Conservation (phyloP, 53 echinoderm and acorn worm genomes). For the Mesocentrotus franciscanus region DNA sequence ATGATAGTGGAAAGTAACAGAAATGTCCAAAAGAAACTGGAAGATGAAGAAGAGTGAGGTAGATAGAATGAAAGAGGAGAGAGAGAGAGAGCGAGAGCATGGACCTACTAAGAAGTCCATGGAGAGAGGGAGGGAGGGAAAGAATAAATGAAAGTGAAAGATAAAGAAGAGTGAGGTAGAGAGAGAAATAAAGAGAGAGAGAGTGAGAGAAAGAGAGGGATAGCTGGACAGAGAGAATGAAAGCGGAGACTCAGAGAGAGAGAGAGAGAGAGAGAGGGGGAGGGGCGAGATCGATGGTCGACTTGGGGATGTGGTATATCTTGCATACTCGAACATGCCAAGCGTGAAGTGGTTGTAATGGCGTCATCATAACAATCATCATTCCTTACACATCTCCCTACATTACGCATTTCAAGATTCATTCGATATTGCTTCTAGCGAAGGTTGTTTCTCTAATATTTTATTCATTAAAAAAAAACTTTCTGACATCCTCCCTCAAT, state of each 20-base stretch:
- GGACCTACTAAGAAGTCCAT: no score
- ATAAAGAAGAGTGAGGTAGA: background rate
- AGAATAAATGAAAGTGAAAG: background rate
- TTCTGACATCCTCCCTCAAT: background rate
- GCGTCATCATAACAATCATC: slow-evolving; percentile 20
- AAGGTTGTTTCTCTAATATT: no score
- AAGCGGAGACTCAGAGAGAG: no score
- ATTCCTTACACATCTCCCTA: no score
- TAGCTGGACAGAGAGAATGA: background rate
- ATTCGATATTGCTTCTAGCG: no score
- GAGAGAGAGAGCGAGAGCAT: no score
- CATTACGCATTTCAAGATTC: background rate
- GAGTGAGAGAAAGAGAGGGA: background rate
- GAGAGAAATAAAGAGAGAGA: background rate
- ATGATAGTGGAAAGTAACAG: no score
- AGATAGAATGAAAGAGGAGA: no score
- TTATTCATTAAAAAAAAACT: no score
- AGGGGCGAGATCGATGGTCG: background rate
- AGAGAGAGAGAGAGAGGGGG: background rate
- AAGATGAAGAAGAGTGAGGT: background rate
- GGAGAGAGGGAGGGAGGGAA: background rate
- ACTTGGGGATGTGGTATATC: background rate
- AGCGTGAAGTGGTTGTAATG: background rate
- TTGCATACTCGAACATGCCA: background rate
- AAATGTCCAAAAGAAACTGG: background rate